Evolutionary conservation across 2,888 invertebrate species (phyloP).

Genomic region (Metalampra italica): DNA sequence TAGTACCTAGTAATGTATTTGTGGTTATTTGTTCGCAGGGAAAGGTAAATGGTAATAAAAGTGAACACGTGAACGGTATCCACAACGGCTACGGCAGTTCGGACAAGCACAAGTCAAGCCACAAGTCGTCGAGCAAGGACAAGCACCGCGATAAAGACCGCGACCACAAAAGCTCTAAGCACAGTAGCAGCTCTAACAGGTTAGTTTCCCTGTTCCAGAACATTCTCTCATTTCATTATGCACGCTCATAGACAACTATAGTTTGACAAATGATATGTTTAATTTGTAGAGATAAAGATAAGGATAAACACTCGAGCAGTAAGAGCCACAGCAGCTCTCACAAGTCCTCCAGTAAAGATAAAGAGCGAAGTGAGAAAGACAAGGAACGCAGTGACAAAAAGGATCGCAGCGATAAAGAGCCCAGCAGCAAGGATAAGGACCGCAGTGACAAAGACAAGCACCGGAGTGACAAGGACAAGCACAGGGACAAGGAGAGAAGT

Average conservation of each 20-base stretch:
- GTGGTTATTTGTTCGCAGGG: slow-evolving; percentile 44
- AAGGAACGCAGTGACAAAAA: slow-evolving; percentile 57
- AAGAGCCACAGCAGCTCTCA: slow-evolving; percentile 78
- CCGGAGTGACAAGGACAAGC: slow-evolving; percentile 36
- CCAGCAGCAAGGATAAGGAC: slow-evolving; percentile 51
- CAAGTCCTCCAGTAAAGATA: slow-evolving; percentile 73
- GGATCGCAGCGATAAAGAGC: slow-evolving; percentile 48
- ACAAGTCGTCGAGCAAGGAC: slow-evolving; percentile 83
- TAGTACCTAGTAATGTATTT: slow-evolving; percentile 7
- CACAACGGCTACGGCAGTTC: slow-evolving; percentile 85
- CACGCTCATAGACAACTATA: background rate
- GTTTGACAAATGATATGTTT: slow-evolving; percentile 1
- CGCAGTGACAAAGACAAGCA: slow-evolving; percentile 69
- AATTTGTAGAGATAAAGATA: slow-evolving; percentile 66
- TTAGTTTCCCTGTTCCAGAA: slow-evolving; percentile 69
- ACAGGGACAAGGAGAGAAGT: slow-evolving; percentile 34
- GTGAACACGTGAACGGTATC: slow-evolving; percentile 86
- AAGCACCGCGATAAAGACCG: slow-evolving; percentile 83
- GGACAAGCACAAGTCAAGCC: slow-evolving; percentile 78
- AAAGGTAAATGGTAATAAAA: slow-evolving; percentile 76
- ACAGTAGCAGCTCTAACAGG: slow-evolving; percentile 70
- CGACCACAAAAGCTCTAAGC: slow-evolving; percentile 77
- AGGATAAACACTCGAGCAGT: slow-evolving; percentile 74
- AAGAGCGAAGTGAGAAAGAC: slow-evolving; percentile 62
- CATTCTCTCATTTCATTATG: slow-evolving; percentile 29